These are phyloP conservation scores for Raphicerus campestris DNA, from an alignment of 2,113 vertebrate species.

Conservation along the genomic window DNA sequence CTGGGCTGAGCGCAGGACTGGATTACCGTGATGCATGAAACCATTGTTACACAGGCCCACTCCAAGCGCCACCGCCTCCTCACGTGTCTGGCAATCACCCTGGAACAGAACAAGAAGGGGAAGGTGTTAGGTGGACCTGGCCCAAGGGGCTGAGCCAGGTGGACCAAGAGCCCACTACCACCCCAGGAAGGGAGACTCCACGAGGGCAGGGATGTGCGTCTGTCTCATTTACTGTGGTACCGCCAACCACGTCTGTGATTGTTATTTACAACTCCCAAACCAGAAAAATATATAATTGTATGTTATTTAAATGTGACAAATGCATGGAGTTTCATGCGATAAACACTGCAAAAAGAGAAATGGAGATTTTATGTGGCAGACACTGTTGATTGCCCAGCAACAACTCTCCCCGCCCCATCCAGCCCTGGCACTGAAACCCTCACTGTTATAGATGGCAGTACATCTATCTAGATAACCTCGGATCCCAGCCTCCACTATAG, in stretches of 20 bases:
- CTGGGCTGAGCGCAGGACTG: not conserved
- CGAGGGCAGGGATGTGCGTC: rapidly evolving
- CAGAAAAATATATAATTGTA: not conserved
- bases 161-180: not conserved
- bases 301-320: not conserved
- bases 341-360: not conserved
- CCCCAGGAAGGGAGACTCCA: rapidly evolving
- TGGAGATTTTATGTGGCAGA: not conserved
- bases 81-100: slow-evolving; percentile 95
- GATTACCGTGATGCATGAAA: slow-evolving; percentile 98
- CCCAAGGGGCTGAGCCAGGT: rapidly evolving
- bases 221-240: not conserved
- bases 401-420: not conserved
- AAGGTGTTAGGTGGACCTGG: slow-evolving; percentile 20
- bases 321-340: rapidly evolving
- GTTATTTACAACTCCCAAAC: not conserved
- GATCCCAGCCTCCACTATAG: not conserved
- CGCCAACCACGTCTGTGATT: rapidly evolving
- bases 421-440: not conserved
- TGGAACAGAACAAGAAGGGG: slow-evolving; percentile 69
- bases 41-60: slow-evolving; percentile 98
- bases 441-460: not conserved
- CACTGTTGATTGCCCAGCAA: not conserved
- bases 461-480: not conserved
- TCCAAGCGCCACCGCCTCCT: slow-evolving; percentile 95